Conservation (phyloP, 2,888 invertebrate species). For the Agrenia bidenticulata region DNA sequence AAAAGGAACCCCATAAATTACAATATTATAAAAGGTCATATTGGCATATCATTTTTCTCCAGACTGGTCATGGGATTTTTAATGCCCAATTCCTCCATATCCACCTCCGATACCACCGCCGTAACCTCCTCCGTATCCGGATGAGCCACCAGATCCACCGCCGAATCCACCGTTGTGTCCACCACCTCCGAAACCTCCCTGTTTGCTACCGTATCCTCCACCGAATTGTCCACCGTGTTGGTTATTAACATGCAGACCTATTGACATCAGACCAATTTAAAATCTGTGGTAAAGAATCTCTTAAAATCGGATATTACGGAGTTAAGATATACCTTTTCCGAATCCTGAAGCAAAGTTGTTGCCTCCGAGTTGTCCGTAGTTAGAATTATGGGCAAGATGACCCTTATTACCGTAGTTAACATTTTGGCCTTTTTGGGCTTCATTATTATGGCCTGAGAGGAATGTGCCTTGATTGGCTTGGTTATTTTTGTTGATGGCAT, state of each 20-base stretch:
- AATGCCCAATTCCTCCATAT: slow-evolving; percentile 19
- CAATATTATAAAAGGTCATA: neutral
- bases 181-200: slow-evolving; percentile 39
- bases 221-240: slow-evolving; percentile 44
- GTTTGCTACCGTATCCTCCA: slow-evolving; percentile 41
- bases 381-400: slow-evolving; percentile 37
- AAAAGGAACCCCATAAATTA: neutral
- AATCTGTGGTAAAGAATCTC: neutral
- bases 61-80: neutral
- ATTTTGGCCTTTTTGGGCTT: slow-evolving; percentile 44
- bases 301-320: neutral
- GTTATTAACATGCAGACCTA: slow-evolving; percentile 44
- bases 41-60: neutral
- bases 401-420: slow-evolving; percentile 44
- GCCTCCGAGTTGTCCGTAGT: slow-evolving; percentile 40
- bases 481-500: slow-evolving; percentile 45
- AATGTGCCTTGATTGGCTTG: slow-evolving; percentile 45
- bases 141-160: slow-evolving; percentile 27
- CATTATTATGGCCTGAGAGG: slow-evolving; percentile 45
- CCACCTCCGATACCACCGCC: slow-evolving; percentile 20
- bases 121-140: slow-evolving; percentile 32
- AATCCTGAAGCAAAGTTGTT: slow-evolving; percentile 42
- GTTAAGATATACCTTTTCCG: slow-evolving; percentile 37
- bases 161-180: slow-evolving; percentile 28
- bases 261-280: neutral